Evolutionary conservation across 2,797 vertebrate genomes (phyloP).

Genomic region (Trichosurus vulpecula): DNA sequence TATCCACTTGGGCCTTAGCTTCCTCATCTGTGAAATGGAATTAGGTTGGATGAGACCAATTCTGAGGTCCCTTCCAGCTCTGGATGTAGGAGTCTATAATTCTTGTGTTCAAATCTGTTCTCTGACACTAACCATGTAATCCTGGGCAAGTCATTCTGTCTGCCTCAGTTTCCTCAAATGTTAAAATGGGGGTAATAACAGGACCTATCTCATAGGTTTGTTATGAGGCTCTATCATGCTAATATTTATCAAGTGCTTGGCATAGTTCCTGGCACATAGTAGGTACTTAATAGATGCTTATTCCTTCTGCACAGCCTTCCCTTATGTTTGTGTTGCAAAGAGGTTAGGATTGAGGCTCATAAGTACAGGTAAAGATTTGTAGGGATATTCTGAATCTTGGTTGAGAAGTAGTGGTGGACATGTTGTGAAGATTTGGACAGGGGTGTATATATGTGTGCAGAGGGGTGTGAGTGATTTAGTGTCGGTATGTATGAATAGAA

Average conservation of each 20-base stretch:
- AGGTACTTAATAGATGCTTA: not conserved
- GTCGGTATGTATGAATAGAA: not conserved
- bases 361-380: not conserved
- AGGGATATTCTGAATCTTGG: not conserved
- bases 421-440: not conserved
- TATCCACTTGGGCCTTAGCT: not conserved
- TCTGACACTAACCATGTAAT: not conserved
- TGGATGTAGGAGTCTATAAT: not conserved
- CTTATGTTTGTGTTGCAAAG: not conserved
- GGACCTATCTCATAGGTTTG: not conserved
- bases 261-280: not conserved
- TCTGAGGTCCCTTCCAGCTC: not conserved
- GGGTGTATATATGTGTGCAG: not conserved
- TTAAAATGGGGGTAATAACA: not conserved
- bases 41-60: not conserved
- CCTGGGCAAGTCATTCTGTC: not conserved
- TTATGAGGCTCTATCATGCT: not conserved
- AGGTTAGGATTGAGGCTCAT: not conserved
- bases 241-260: not conserved
- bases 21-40: slow-evolving; percentile 24
- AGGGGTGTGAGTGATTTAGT: not conserved
- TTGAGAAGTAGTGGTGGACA: not conserved
- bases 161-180: not conserved
- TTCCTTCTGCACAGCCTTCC: rapidly evolving
- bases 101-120: not conserved